Evolutionary conservation across 1,140 invertebrate genomes (phyloP).

Genomic region (Oreohelix idahoensis): DNA sequence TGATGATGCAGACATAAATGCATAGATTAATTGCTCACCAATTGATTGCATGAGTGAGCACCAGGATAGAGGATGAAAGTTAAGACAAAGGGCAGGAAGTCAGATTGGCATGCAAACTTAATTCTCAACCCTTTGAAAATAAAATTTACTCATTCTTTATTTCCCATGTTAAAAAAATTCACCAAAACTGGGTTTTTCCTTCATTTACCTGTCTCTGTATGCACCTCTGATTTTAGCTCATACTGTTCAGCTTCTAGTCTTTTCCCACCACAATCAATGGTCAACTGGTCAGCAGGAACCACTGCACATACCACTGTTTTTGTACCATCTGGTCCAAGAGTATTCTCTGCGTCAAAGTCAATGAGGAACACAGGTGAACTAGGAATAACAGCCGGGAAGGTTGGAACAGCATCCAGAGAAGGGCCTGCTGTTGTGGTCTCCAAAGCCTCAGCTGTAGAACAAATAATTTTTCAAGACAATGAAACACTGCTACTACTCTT

Average conservation of each 20-base stretch:
- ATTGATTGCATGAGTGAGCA: too few relatives aligned
- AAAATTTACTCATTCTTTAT: too few relatives aligned
- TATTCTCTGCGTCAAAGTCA: not conserved
- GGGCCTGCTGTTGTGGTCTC: not conserved
- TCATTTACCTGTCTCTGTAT: constrained; percentile 9
- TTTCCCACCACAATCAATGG: constrained; percentile 10
- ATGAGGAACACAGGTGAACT: constrained; percentile 13
- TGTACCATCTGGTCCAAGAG: not conserved
- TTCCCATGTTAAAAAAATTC: too few relatives aligned
- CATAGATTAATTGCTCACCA: too few relatives aligned
- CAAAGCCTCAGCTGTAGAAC: constrained; percentile 22
- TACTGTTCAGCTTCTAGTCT: constrained; percentile 6
- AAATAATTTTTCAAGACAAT: not conserved
- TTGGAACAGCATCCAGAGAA: not conserved
- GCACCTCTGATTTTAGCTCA: not conserved
- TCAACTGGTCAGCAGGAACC: constrained; percentile 19
- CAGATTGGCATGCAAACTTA: too few relatives aligned
- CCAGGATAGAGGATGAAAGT: too few relatives aligned
- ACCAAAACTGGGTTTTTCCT: not conserved
- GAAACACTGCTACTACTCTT: too few relatives aligned
- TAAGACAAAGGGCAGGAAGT: too few relatives aligned
- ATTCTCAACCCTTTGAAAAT: too few relatives aligned
- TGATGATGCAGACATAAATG: too few relatives aligned
- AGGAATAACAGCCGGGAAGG: constrained; percentile 40
- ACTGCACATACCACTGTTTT: constrained; percentile 22